These are phyloP conservation scores for Hyla sarda DNA, from an alignment of 2,113 vertebrate genomes.

Conservation along the genomic window DNA sequence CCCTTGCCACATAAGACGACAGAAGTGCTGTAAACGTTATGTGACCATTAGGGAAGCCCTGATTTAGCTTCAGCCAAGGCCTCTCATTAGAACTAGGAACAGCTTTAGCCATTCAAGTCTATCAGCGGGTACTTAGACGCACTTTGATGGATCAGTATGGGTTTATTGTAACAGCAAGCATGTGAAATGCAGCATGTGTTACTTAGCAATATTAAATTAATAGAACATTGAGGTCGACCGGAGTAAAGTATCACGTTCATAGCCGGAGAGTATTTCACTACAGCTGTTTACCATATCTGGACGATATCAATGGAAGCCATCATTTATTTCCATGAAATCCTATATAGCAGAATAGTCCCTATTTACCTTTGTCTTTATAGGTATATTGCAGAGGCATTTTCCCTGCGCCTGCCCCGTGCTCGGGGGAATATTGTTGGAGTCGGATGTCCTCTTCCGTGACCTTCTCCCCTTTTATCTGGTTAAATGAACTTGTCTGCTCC, in stretches of 20 bases:
- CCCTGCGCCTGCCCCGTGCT: neutral
- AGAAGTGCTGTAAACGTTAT: no score
- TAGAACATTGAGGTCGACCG: neutral
- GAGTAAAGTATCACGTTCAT: neutral
- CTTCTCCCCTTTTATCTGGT: constrained; percentile 59
- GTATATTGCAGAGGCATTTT: neutral
- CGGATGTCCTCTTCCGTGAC: constrained; percentile 60
- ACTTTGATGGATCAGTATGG: no score
- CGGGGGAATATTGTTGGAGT: neutral
- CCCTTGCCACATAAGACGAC: no score
- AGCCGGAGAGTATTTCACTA: neutral
- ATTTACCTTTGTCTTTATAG: neutral
- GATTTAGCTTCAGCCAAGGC: neutral
- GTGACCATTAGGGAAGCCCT: neutral
- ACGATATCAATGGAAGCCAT: no score
- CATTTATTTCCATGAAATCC: neutral
- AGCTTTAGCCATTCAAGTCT: neutral
- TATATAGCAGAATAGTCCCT: neutral
- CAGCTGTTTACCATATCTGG: neutral
- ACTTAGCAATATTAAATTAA: neutral
- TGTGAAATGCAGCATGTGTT: neutral
- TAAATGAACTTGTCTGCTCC: constrained; percentile 71
- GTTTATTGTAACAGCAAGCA: neutral
- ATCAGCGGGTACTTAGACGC: neutral
- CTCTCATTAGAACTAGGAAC: neutral